A percentile compares a stretch with the other conserved stretches of the same genome.
phyloP scores from a whole-genome alignment of 2,113 vertebrate species.

The Ptychochromis oligacanthus region DNA sequence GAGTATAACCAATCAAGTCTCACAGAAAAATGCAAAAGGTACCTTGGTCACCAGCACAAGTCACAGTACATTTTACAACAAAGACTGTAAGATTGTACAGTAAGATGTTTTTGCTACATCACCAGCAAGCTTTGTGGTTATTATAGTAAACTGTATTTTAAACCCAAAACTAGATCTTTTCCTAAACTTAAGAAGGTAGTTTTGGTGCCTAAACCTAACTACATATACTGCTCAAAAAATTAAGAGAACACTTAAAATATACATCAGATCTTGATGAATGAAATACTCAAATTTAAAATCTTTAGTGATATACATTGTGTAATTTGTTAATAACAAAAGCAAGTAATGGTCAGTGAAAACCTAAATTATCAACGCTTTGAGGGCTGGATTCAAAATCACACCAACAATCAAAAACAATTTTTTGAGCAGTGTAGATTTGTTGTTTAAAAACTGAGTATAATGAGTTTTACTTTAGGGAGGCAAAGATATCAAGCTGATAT shows the following conservation, averaged over 20 bases:
- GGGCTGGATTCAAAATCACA: background rate
- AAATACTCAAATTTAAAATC: background rate
- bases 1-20: background rate
- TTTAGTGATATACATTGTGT: background rate
- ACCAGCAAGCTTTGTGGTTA: no score
- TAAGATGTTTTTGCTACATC: no score
- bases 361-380: no score
- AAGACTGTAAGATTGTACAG: no score
- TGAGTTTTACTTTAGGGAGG: background rate
- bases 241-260: no score
- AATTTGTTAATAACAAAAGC: no score
- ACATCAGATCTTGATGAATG: background rate
- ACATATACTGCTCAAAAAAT: background rate
- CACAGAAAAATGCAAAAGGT: no score
- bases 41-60: no score
- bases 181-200: background rate
- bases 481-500: background rate
- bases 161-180: background rate
- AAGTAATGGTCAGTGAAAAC: background rate
- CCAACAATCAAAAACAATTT: background rate
- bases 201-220: background rate
- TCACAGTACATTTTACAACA: no score
- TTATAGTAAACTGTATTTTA: background rate
- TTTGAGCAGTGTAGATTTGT: background rate
- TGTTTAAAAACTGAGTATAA: background rate